These are phyloP conservation scores for Athalia cordata DNA, from an alignment of 2,888 invertebrate genomes.

Conservation along the genomic window DNA sequence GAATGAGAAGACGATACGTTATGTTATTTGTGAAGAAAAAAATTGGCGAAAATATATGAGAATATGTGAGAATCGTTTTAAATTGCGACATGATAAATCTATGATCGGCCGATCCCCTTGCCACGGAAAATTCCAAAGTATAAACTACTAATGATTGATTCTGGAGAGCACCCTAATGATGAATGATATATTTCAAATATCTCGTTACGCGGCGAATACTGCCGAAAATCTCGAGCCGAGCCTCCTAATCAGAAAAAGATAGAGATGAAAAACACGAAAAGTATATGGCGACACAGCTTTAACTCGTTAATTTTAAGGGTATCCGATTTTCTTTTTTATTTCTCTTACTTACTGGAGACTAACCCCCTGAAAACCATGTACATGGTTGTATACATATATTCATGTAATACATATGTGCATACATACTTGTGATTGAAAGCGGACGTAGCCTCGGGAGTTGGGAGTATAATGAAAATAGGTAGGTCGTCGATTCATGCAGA, in stretches of 20 bases:
- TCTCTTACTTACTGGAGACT: slow-evolving; percentile 35
- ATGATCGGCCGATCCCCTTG: slow-evolving; percentile 41
- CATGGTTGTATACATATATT: neutral
- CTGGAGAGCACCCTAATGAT: neutral
- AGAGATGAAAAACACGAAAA: too few relatives aligned
- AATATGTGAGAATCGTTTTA: slow-evolving; percentile 21
- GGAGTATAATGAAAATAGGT: too few relatives aligned
- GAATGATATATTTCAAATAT: neutral
- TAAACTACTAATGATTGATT: neutral
- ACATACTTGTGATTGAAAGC: too few relatives aligned
- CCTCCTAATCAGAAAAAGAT: slow-evolving; percentile 33
- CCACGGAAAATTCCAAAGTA: neutral
- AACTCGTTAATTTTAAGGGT: slow-evolving; percentile 45
- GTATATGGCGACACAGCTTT: slow-evolving; percentile 39
- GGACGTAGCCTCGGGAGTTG: too few relatives aligned
- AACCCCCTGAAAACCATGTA: neutral
- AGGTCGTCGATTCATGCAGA: too few relatives aligned
- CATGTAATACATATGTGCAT: neutral
- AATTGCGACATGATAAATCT: slow-evolving; percentile 35
- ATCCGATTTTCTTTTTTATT: neutral
- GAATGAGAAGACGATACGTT: too few relatives aligned
- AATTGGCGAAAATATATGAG: too few relatives aligned
- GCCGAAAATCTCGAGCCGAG: slow-evolving; percentile 36
- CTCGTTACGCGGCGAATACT: slow-evolving; percentile 10
- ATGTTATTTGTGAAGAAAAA: too few relatives aligned